Evolutionary conservation across 2,113 vertebrate species (phyloP), one percentile per base, ranked within the genome.

Genomic region (Kryptolebias marmoratus): DNA sequence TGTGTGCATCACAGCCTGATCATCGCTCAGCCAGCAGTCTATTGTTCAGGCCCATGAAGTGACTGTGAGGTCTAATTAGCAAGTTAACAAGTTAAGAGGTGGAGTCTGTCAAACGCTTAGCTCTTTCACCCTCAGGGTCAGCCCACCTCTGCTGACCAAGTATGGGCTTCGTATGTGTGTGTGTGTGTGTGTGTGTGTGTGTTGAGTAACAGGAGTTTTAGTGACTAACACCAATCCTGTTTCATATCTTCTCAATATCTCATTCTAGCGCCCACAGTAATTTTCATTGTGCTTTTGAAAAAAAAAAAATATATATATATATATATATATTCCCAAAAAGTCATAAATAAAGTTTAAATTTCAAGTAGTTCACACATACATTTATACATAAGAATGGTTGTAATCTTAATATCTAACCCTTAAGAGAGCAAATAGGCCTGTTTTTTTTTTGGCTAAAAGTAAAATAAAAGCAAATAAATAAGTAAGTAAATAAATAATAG

Each of bases 1-100:
- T 27, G 77, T n/a, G 56, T 32, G 63, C 48, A 49, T 76, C 76
- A 45, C 76, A 68, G 83, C 78, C 73, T 72, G 84, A 77, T 78
- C 85, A 82, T 84, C 59, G 54, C 80, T 86, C 88, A 89, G 81
- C 72, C 79, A 72, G 76, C 88, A 89, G 83, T 89, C 90, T 81
- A 93, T 93, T 93, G 92, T 93, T 86, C 79, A 22, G 80, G 73
- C 81, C 81, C 87, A 82, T 92, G 90, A 92, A 93, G 90, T 91
- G 91, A 93, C 91, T 90, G 91, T 82, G 87, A 87, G 89, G 82
- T 89, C 91, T 91, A 93, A 93, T 93, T 92, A 92, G 91, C 91
- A 93, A 93, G 92, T 93, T 93, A 92, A 92, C 91, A 92, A 92
- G 90, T 92, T 91, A 88, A 92, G 91, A 92, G 91, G 90, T 90